phyloP scores from a whole-genome alignment of 2,797 vertebrate species.

The Leptodactylus fallax region DNA sequence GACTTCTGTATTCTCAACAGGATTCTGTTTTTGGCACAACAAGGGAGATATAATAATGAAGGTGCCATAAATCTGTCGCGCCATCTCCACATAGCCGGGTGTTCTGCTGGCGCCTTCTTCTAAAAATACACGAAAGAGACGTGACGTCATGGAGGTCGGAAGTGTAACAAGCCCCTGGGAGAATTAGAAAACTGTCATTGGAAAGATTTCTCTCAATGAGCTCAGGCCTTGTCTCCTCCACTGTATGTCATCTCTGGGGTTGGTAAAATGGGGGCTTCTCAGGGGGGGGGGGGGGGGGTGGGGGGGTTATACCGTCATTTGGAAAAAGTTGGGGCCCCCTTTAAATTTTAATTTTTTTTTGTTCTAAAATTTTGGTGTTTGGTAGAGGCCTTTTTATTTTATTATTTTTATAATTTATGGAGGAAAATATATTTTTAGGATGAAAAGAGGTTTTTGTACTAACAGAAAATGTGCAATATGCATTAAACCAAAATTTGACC shows the following conservation, averaged over 20 bases:
- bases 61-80: not conserved
- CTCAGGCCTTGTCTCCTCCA: not conserved
- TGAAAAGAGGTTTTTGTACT: too few relatives aligned
- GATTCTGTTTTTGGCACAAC: not conserved
- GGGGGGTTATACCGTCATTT: too few relatives aligned
- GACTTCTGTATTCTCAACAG: not conserved
- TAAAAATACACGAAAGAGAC: slow-evolving; percentile 36
- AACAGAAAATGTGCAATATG: too few relatives aligned
- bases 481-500: too few relatives aligned
- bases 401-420: too few relatives aligned
- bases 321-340: too few relatives aligned
- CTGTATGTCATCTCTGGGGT: not conserved
- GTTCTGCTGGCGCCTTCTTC: not conserved
- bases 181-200: not conserved
- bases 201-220: not conserved
- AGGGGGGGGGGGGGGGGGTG: too few relatives aligned
- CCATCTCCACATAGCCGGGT: not conserved
- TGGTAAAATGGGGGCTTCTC: not conserved
- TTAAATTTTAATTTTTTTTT: too few relatives aligned
- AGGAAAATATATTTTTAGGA: too few relatives aligned
- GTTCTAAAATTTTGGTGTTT: too few relatives aligned
- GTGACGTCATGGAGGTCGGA: slow-evolving; percentile 4
- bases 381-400: too few relatives aligned
- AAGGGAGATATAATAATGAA: not conserved
- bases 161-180: not conserved